Conservation (phyloP, 2,113 vertebrate species). For the Myiozetetes cayanensis region DNA sequence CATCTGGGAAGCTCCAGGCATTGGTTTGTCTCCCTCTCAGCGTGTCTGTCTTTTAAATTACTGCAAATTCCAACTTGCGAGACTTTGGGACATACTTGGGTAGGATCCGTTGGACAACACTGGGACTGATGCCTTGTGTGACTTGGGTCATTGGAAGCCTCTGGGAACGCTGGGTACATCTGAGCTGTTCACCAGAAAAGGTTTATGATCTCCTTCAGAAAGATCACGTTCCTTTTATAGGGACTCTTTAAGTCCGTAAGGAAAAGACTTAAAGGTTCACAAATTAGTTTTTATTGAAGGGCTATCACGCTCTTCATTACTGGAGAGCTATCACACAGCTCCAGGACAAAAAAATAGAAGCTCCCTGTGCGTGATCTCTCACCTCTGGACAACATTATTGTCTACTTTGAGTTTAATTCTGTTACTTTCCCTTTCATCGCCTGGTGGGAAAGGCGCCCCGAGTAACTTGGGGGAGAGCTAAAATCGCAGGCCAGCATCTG, state of each 20-base stretch:
- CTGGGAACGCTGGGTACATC: background rate
- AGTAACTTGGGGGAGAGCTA: background rate
- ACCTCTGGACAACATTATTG: background rate
- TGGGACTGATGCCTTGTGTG: accelerated
- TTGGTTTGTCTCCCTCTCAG: background rate
- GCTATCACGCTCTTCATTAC: background rate
- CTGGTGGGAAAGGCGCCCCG: background rate
- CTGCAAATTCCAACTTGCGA: background rate
- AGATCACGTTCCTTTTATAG: background rate
- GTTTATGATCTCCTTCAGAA: background rate
- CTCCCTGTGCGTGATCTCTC: background rate
- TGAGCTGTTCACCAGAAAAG: background rate
- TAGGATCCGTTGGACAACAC: background rate
- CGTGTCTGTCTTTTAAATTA: accelerated
- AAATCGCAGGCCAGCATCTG: constrained; percentile 31
- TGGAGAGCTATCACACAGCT: background rate
- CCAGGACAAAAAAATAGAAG: background rate
- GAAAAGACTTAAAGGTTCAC: background rate
- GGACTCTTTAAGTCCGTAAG: background rate
- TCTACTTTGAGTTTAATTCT: background rate
- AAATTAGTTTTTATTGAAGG: background rate
- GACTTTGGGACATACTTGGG: background rate
- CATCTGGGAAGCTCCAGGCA: accelerated
- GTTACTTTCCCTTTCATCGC: background rate
- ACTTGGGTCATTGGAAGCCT: background rate